Conservation (phyloP, 1,140 invertebrate species). For the Hormaphis cornu region DNA sequence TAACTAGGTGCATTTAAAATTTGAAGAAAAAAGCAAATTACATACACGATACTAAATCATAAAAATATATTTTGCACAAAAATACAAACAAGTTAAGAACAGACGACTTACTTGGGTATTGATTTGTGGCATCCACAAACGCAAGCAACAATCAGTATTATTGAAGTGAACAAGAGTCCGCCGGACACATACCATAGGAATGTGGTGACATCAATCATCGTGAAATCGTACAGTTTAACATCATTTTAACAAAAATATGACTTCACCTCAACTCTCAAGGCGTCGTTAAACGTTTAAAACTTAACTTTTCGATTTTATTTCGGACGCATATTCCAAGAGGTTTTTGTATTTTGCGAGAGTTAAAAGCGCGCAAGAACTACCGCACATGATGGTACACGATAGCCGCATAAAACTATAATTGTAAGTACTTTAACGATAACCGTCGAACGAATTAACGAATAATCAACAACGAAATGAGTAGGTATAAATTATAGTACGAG, state of each 20-base stretch:
- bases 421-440: too few species aligned
- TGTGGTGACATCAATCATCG: slow-evolving; percentile 17
- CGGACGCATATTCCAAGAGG: not conserved
- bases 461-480: too few species aligned
- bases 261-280: not conserved
- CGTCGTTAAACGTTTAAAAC: not conserved
- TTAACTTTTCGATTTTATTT: not conserved
- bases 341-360: not conserved
- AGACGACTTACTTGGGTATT: slow-evolving; percentile 38
- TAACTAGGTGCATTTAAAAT: not conserved
- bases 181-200: slow-evolving; percentile 29
- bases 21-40: not conserved
- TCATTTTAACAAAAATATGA: not conserved
- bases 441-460: too few species aligned
- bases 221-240: slow-evolving; percentile 10
- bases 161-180: slow-evolving; percentile 14
- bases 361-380: not conserved
- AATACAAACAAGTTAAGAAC: not conserved
- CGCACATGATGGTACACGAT: not conserved
- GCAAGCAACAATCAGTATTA: slow-evolving; percentile 35
- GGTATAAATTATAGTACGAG: too few species aligned
- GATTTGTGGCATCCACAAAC: slow-evolving; percentile 40
- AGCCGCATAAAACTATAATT: not conserved
- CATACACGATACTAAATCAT: not conserved
- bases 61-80: slow-evolving; percentile 8